Evolutionary conservation across 1,140 invertebrate species (phyloP), one percentile per base, ranked within the genome.

Genomic region (Leptopilina boulardi): DNA sequence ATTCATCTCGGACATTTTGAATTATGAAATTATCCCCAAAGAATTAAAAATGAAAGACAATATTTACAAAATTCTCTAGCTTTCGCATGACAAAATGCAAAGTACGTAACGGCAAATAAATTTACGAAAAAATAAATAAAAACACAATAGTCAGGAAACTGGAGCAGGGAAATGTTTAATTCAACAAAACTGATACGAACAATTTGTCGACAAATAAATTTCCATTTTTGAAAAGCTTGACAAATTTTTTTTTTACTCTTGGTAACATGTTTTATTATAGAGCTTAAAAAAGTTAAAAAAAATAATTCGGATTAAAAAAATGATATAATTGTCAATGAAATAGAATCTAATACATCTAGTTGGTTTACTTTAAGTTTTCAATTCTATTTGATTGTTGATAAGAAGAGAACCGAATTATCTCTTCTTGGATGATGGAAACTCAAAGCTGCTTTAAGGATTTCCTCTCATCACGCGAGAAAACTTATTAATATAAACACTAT

Each of bases 1-100:
- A 66, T 66, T 66, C 15, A 13, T 66, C 56, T 66, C 21, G 23
- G 21, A 26, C 26, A n/a, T 34, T 66, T 66, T 66, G 23, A 66
- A 66, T 13, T 66, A 66, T 66, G 15, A 66, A 66, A 66, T 30
- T 15, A 66, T 66, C 56, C 21, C 11, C 21, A 15, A n/a, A 66
- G 23, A 26, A 5, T 30, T 26, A 66, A 66, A 30, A 26, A 23
- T 11, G 26, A 21, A 66, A 66, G 56, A 66, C 21, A 26, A 30
- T 30, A 5, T 26, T 15, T 30, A 21, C 0, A 2, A n/a, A 26
- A 26, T 15, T 18, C 47, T 54, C 8, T 21, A 30, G 26, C 11
- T 3, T 47, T 47, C 13, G n/a, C n/a, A 47, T 47, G 44, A 47
- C 15, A 47, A n/a, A 47, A 47, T 47, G 44, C 13, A 47, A 47